Conservation (phyloP, 1,140 invertebrate genomes). For the Achatina immaculata region DNA sequence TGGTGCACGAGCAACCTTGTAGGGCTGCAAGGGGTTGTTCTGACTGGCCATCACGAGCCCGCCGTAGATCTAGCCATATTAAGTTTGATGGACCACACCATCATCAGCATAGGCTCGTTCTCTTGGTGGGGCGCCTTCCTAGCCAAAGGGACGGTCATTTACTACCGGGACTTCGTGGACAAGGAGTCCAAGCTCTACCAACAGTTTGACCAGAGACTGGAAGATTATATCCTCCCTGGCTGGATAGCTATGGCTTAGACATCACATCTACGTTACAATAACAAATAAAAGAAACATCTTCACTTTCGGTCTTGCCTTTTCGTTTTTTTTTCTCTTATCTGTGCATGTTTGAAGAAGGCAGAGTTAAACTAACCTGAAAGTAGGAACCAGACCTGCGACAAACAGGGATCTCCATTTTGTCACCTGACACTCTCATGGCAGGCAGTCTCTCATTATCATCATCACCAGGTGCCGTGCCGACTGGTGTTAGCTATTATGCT, state of each 20-base stretch:
- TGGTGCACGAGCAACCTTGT: constrained; percentile 44
- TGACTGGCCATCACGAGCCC: constrained; percentile 26
- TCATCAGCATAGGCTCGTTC: constrained; percentile 54
- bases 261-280: not conserved
- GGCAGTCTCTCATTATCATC: too few relatives aligned
- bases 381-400: too few relatives aligned
- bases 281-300: too few relatives aligned
- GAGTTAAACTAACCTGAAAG: too few relatives aligned
- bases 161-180: constrained; percentile 45
- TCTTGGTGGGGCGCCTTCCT: constrained; percentile 59
- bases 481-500: too few relatives aligned
- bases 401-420: too few relatives aligned
- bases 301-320: too few relatives aligned
- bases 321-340: too few relatives aligned
- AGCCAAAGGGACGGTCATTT: constrained; percentile 52
- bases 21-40: constrained; percentile 23
- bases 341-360: too few relatives aligned
- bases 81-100: constrained; percentile 49
- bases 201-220: constrained; percentile 6
- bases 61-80: constrained; percentile 59
- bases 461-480: too few relatives aligned
- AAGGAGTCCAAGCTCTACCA: constrained; percentile 26
- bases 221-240: constrained; percentile 34
- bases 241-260: constrained; percentile 37
- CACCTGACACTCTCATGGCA: too few relatives aligned